Base-by-base conservation (phyloP, 2,113 vertebrate species). In the Taurulus bubalis region DNA sequence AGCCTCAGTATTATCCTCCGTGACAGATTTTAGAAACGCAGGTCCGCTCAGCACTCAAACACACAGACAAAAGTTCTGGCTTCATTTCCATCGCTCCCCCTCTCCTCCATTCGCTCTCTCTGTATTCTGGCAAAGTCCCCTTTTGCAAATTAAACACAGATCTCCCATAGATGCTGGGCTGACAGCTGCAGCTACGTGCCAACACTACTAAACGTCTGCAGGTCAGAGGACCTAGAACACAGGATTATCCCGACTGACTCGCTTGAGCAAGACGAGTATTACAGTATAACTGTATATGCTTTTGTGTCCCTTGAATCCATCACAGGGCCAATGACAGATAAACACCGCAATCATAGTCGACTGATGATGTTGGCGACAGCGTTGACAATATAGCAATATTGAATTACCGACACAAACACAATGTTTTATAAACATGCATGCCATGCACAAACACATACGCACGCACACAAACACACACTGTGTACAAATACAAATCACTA, bases 121-220 rank as follows among this genome's bases (percentile, higher is more conserved):
- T 82, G 75, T 69, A 71, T 89, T 90, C 87, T 87, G 88, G 94
- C 92, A 89, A 71, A 74, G 82, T 68, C 71, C 3, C 55, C 91
- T 90, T 88, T 89, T 86, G 88, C 91, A 93, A 93, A 94, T 94
- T 84, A 92, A 94, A 89, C 91, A 91, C 92, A 94, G 93, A 90
- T 93, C 92, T 93, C 90, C 91, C 84, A 86, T 89, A 90, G 92
- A 91, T 80, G 85, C 77, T 63, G 76, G 85, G 86, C 87, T 93
- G 94, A 95, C 94, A 92, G 92, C 83, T 94, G 79, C 82, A 88
- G 65, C 85, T 90, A 90, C 86, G 87, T 94, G 94, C 93, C 94
- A 94, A 89, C 85, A 85, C 89, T 92, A 87, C 90, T 90, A 90
- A 94, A 92, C 74, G 89, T 91, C 90, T 83, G 71, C 70, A 85